These are phyloP conservation scores for Podocnemis expansa DNA, from an alignment of 2,113 vertebrate species.

Conservation along the genomic window DNA sequence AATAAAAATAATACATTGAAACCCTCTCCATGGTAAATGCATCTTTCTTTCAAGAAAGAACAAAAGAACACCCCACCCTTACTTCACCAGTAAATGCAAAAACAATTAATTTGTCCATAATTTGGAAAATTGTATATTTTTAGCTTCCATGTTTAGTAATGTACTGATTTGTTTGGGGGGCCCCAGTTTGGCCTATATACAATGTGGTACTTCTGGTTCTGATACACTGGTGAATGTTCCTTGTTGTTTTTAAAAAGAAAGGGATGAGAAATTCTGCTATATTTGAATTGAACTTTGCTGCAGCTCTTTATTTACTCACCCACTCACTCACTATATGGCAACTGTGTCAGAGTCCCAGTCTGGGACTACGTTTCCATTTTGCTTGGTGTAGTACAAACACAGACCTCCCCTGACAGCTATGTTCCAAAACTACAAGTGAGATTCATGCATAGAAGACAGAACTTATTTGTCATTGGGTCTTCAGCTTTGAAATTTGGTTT, in stretches of 20 bases:
- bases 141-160: background rate
- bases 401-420: conserved; percentile 11
- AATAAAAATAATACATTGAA: background rate
- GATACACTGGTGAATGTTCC: background rate
- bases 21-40: background rate
- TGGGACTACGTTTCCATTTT: background rate
- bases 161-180: background rate
- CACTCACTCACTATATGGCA: background rate
- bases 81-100: background rate
- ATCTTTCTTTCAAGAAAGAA: background rate
- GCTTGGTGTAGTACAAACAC: background rate
- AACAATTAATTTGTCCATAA: background rate
- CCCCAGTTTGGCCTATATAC: background rate
- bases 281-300: background rate
- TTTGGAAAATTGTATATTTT: background rate
- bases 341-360: background rate
- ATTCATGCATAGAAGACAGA: background rate
- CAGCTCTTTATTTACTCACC: too few species aligned
- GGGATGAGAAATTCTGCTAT: background rate
- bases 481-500: background rate
- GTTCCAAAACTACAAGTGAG: background rate
- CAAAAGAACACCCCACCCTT: background rate
- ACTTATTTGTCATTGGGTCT: background rate
- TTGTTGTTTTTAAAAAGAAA: background rate
- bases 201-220: background rate